phyloP scores from a whole-genome alignment of 2,113 vertebrate genomes.

The Phainopepla nitens region DNA sequence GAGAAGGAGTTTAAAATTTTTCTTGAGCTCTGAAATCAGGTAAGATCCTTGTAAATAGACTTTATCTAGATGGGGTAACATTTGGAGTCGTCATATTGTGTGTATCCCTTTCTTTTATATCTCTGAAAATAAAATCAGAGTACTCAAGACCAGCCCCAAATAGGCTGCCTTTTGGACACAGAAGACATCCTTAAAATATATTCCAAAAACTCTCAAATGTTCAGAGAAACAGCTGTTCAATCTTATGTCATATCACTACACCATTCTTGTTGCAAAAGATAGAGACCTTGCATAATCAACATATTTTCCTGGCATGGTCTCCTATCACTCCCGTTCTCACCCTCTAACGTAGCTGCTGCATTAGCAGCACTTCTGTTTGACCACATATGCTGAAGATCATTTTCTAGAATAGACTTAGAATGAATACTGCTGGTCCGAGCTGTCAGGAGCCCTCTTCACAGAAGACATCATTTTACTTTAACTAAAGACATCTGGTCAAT shows the following conservation, averaged over 20 bases:
- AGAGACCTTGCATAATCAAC: constrained; percentile 13
- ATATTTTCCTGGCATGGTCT: neutral
- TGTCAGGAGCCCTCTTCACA: neutral
- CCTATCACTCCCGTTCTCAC: neutral
- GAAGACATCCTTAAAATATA: constrained; percentile 1
- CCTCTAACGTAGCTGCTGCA: neutral
- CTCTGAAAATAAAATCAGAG: constrained; percentile 6
- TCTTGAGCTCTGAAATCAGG: neutral
- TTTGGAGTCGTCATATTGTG: neutral
- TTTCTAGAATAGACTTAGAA: neutral
- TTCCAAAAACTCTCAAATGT: neutral
- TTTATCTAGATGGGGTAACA: neutral
- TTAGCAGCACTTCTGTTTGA: constrained; percentile 4
- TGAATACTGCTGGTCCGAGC: neutral
- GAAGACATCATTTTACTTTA: neutral
- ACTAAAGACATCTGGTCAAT: neutral
- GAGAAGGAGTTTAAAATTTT: neutral
- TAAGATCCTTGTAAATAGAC: neutral
- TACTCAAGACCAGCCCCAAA: neutral
- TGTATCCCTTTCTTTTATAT: neutral
- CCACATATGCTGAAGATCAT: neutral
- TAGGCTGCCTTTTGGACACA: neutral
- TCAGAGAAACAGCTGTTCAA: neutral
- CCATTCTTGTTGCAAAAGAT: constrained; percentile 9
- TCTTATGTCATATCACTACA: constrained; percentile 17